Evolutionary conservation across 2,888 invertebrate species (phyloP), one percentile per base, ranked within the genome.

Genomic region (Eupeodes latifasciatus): DNA sequence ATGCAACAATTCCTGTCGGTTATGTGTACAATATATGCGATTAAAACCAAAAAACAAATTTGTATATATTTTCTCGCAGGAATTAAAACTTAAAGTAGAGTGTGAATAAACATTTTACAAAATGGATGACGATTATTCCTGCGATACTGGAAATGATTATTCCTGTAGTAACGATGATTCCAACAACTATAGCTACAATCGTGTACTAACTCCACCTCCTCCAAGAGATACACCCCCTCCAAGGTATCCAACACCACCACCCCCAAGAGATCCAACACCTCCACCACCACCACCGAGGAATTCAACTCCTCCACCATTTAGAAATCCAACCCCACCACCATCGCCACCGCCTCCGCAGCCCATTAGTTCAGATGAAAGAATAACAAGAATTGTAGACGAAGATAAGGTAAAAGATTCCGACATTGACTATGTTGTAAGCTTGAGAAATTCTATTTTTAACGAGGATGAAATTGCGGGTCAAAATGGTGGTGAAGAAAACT

Each of bases 41-140:
- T 40, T 40, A 3, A 36, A 40, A 40, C 5, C n/a, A 40, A n/a
- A 36, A 61, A n/a, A 40, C 14, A 36, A 9, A 55, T 55, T 12
- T 51, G 51, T 51, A 40, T 11, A 61, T 10, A 62, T 44, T 67
- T 36, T 69, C 53, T 53, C 69, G 4, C n/a, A 69, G 69, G 69
- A 27, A 27, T 27, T 27, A 27, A 27, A 27, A 34, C 69, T 47
- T 0, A 34, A 40, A 69, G 40, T 40, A 53, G 69, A 51, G 49
- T 67, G 40, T 40, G 6, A 40, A 5, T 16, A 19, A 55, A 12
- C 19, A 16, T 40, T 36, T 16, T 53, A 40, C 36, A 11, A 16
- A 36, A 69, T 69, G 69, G 69, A 67, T 36, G 67, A 69, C 12
- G 69, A 62, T 34, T 44, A 62, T 44, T 62, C 40, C 16, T 62